Percentiles rank a stretch among this genome's conserved stretches.
Evolutionary conservation across 2,888 invertebrate species (phyloP).

Genomic region (Syrista parreyssii): DNA sequence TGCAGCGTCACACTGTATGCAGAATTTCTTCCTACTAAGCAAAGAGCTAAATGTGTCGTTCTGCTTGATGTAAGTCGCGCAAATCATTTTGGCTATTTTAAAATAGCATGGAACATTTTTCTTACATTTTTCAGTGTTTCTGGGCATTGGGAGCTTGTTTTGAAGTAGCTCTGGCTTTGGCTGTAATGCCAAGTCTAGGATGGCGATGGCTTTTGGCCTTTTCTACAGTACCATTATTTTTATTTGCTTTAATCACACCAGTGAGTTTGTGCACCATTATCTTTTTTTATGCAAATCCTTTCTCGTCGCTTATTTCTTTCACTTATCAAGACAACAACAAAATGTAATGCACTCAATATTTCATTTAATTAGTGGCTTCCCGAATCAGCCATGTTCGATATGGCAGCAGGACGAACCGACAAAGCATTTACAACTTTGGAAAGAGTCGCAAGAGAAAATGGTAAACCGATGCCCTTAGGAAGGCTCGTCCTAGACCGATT

Average conservation of each 20-base stretch:
- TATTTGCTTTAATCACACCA: slow-evolving; percentile 84
- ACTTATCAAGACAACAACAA: not conserved
- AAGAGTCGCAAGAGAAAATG: slow-evolving; percentile 88
- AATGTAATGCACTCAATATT: not conserved
- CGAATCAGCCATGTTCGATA: slow-evolving; percentile 90
- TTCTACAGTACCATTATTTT: slow-evolving; percentile 88
- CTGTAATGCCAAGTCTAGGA: slow-evolving; percentile 91
- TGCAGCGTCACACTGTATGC: slow-evolving; percentile 93
- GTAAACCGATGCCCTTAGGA: slow-evolving; percentile 88
- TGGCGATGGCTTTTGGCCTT: slow-evolving; percentile 93
- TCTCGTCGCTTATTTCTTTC: slow-evolving; percentile 3
- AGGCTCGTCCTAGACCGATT: slow-evolving; percentile 82
- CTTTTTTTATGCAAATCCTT: slow-evolving; percentile 3
- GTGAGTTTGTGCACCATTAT: slow-evolving; percentile 68
- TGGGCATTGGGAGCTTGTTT: slow-evolving; percentile 97
- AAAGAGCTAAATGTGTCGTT: slow-evolving; percentile 94
- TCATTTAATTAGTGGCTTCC: slow-evolving; percentile 82
- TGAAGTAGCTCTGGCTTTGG: slow-evolving; percentile 89
- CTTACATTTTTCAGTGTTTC: slow-evolving; percentile 76
- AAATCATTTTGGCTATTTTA: slow-evolving; percentile 1
- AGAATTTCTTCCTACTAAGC: slow-evolving; percentile 93
- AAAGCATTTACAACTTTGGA: slow-evolving; percentile 87
- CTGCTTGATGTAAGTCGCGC: slow-evolving; percentile 84
- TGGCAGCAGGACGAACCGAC: slow-evolving; percentile 87
- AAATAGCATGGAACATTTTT: slow-evolving; percentile 1